Conservation (phyloP, 2,797 vertebrate species). For the Enteromius afrohamiltoni region DNA sequence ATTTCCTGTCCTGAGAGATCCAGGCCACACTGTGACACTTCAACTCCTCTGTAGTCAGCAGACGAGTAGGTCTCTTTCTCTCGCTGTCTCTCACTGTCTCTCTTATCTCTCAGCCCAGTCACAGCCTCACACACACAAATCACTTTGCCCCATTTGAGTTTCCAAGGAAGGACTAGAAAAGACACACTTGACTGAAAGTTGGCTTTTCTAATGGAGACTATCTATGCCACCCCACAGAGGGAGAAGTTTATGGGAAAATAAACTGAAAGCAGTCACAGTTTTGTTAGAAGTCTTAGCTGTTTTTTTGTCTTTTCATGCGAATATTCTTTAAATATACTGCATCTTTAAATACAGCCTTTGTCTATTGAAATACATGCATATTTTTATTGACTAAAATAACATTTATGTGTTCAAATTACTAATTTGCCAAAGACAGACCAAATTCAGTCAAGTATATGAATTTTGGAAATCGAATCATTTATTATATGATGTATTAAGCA, state of each 20-base stretch:
- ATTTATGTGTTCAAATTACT: background rate
- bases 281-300: background rate
- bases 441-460: background rate
- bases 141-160: constrained; percentile 35
- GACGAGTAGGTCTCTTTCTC: constrained; percentile 37
- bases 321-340: background rate
- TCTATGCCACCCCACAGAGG: constrained; percentile 35
- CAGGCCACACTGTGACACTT: constrained; percentile 20
- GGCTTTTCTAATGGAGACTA: constrained; percentile 45
- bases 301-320: background rate
- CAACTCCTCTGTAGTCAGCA: constrained; percentile 39
- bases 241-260: constrained; percentile 38
- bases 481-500: background rate
- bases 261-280: background rate
- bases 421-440: background rate
- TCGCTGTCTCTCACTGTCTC: constrained; percentile 36
- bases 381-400: background rate
- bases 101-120: constrained; percentile 51
- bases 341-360: background rate
- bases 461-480: background rate
- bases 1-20: constrained; percentile 40
- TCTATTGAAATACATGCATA: too few relatives aligned
- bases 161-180: constrained; percentile 44
- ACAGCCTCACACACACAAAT: constrained; percentile 41
- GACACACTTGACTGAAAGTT: constrained; percentile 51